These are phyloP conservation scores for Rhombomys opimus DNA, from an alignment of 2,113 vertebrate genomes.

Conservation along the genomic window DNA sequence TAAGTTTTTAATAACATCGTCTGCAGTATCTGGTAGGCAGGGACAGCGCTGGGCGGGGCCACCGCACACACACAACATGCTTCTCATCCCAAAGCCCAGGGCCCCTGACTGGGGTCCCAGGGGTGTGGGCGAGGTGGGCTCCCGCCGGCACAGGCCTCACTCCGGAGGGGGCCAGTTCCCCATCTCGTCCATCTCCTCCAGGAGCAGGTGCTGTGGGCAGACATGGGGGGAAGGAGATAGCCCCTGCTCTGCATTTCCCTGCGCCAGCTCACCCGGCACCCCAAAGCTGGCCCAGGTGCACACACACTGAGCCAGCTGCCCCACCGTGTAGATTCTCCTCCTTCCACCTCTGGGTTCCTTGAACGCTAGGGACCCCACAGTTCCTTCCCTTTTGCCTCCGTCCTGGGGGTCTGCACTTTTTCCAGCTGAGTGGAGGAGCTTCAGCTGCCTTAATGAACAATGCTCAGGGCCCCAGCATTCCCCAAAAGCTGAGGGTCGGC, in stretches of 20 bases:
- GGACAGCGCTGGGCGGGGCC: neutral
- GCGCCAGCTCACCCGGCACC: neutral
- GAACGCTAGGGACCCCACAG: no score
- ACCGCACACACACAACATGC: neutral
- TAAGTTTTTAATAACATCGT: constrained; percentile 26
- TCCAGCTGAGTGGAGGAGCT: neutral
- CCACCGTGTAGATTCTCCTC: neutral
- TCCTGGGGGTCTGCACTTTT: neutral
- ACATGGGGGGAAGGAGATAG: neutral
- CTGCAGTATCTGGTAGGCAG: neutral
- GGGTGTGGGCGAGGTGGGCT: neutral
- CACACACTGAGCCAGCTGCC: neutral
- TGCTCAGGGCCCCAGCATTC: neutral
- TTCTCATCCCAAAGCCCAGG: neutral
- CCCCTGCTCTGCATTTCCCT: neutral
- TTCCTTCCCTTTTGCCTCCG: neutral
- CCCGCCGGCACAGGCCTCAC: neutral
- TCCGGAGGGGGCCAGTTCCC: constrained; percentile 30
- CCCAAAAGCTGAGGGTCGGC: neutral
- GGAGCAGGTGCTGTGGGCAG: constrained; percentile 53
- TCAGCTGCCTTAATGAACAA: rapidly evolving
- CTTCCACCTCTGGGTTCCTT: neutral
- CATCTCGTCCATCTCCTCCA: constrained; percentile 43
- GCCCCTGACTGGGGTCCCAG: neutral
- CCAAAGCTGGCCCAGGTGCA: neutral